A percentile compares a stretch with the other conserved stretches of the same genome.
Conservation (phyloP, 2,888 invertebrate species). For the Dermolepida albohirtum region DNA sequence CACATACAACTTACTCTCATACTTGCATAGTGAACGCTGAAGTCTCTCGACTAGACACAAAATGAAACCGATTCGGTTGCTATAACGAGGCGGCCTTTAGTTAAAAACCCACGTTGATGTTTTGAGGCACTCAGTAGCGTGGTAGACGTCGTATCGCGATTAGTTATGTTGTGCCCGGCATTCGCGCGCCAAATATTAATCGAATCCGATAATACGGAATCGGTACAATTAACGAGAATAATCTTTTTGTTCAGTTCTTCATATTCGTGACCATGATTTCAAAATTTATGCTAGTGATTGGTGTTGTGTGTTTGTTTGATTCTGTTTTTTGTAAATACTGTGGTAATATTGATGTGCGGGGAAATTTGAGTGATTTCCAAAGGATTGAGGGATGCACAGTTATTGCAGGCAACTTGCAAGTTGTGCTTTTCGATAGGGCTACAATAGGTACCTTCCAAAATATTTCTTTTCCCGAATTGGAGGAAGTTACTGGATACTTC, state of each 20-base stretch:
- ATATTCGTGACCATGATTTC: constrained; percentile 3
- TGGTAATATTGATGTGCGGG: constrained; percentile 70
- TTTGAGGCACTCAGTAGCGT: constrained; percentile 21
- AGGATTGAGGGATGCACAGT: constrained; percentile 75
- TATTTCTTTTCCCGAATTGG: constrained; percentile 75
- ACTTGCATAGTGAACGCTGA: not conserved
- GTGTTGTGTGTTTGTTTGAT: constrained; percentile 1
- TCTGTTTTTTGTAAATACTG: constrained; percentile 65
- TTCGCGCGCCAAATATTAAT: constrained; percentile 18
- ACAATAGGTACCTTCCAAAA: constrained; percentile 48
- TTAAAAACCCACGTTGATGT: constrained; percentile 24
- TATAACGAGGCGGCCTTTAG: constrained; percentile 21
- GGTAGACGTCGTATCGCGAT: constrained; percentile 7
- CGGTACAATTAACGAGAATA: not conserved
- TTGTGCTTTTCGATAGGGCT: constrained; percentile 74
- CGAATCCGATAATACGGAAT: not conserved
- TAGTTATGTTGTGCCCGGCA: constrained; percentile 14
- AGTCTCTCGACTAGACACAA: constrained; percentile 6
- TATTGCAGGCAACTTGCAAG: constrained; percentile 82
- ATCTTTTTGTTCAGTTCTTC: constrained; percentile 1
- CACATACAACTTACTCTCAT: not conserved
- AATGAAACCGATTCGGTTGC: constrained; percentile 13
- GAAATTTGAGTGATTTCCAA: constrained; percentile 63
- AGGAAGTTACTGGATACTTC: constrained; percentile 87
- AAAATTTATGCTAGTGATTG: not conserved